A percentile compares a stretch with the other conserved stretches of the same genome.
These are phyloP conservation scores for Rutpela maculata DNA, from an alignment of 2,888 invertebrate species.

Conservation along the genomic window DNA sequence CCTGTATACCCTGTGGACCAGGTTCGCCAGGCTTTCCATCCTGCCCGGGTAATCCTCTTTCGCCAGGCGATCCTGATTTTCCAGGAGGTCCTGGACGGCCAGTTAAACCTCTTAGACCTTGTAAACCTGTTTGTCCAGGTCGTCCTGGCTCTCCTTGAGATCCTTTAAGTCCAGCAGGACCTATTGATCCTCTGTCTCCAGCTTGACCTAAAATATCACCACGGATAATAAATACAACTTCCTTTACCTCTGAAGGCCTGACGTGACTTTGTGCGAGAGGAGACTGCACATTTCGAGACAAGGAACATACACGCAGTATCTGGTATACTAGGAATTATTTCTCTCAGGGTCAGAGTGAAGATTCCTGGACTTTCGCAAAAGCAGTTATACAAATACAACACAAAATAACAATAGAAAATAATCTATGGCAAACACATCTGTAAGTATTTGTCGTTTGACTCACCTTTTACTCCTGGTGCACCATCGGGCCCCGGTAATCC, in stretches of 20 bases:
- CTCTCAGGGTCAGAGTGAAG: too few species aligned
- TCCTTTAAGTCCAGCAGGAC: slow-evolving; percentile 80
- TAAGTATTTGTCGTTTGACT: not conserved
- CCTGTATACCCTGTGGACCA: slow-evolving; percentile 87
- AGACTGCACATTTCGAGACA: too few species aligned
- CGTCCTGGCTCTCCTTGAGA: slow-evolving; percentile 78
- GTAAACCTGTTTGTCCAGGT: slow-evolving; percentile 77
- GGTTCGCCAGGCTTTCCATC: slow-evolving; percentile 91
- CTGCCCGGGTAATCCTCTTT: slow-evolving; percentile 85
- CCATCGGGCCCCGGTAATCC: slow-evolving; percentile 88
- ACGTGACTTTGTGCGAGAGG: too few species aligned
- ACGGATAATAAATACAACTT: too few species aligned
- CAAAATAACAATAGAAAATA: too few species aligned
- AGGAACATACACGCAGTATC: too few species aligned
- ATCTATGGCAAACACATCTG: too few species aligned
- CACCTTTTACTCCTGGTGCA: slow-evolving; percentile 68
- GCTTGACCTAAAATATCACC: slow-evolving; percentile 75
- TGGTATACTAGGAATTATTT: too few species aligned
- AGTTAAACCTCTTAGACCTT: slow-evolving; percentile 79
- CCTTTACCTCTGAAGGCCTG: too few species aligned
- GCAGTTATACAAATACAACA: too few species aligned
- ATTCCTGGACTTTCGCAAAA: too few species aligned
- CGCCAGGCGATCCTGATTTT: slow-evolving; percentile 82
- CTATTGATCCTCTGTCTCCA: slow-evolving; percentile 84
- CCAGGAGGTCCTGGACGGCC: slow-evolving; percentile 85